Percentiles rank a stretch among this genome's conserved stretches.
These are phyloP conservation scores for Sphenopsis melanotis DNA, from an alignment of 2,797 vertebrate species.

Conservation along the genomic window DNA sequence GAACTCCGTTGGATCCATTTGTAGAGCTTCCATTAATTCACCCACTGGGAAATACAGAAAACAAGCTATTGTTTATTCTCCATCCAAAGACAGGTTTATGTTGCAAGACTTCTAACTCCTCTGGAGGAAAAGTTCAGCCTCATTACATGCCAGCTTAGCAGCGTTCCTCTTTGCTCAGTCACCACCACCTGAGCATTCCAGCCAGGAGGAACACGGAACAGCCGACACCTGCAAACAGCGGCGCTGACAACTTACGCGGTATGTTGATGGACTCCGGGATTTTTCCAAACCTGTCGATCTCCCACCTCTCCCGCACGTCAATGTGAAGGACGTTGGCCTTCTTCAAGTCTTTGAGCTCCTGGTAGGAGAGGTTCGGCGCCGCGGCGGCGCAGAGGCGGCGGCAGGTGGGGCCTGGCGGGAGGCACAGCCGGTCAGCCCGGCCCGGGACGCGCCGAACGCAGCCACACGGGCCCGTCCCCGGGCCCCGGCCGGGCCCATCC, in stretches of 20 bases:
- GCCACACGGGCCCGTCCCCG: neutral
- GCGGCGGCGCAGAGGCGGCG: slow-evolving; percentile 43
- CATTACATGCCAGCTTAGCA: neutral
- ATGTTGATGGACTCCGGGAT: slow-evolving; percentile 88
- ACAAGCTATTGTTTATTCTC: neutral
- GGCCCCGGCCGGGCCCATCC: neutral
- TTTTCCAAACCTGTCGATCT: slow-evolving; percentile 82
- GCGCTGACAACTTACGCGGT: slow-evolving; percentile 76
- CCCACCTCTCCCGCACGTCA: slow-evolving; percentile 92
- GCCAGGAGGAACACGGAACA: neutral
- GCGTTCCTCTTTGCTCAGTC: neutral
- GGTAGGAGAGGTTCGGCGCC: slow-evolving; percentile 75
- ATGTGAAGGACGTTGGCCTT: slow-evolving; percentile 72
- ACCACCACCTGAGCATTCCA: rapidly evolving
- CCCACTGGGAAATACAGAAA: slow-evolving; percentile 77
- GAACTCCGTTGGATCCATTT: slow-evolving; percentile 82
- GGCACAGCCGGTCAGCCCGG: neutral
- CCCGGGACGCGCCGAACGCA: neutral
- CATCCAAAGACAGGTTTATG: neutral
- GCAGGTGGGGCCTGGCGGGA: slow-evolving; percentile 2
- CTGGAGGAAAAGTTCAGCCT: neutral
- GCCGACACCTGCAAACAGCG: rapidly evolving
- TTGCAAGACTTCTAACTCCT: neutral
- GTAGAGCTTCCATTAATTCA: slow-evolving; percentile 83
- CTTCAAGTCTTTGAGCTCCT: slow-evolving; percentile 84